Evolutionary conservation across 2,797 vertebrate species (phyloP).

Genomic region (Trichosurus vulpecula): DNA sequence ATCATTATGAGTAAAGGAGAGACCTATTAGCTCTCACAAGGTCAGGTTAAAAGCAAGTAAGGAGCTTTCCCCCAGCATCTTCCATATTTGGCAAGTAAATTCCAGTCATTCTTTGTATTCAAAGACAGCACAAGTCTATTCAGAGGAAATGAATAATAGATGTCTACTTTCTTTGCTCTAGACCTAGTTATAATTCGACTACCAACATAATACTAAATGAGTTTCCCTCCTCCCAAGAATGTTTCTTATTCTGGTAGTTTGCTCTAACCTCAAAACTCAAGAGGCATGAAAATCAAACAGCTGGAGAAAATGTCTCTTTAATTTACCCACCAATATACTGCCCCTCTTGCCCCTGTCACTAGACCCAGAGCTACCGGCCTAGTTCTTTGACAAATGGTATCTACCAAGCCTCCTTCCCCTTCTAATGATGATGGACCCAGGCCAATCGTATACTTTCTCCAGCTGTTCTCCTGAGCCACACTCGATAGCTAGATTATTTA

Average conservation of each 20-base stretch:
- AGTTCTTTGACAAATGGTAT: constrained; percentile 62
- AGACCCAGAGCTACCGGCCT: constrained; percentile 49
- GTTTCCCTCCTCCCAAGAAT: constrained; percentile 61
- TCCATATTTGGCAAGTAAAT: constrained; percentile 68
- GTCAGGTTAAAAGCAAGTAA: constrained; percentile 74
- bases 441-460: constrained; percentile 50
- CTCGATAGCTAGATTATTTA: constrained; percentile 69
- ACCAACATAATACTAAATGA: constrained; percentile 75
- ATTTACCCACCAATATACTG: constrained; percentile 69
- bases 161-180: constrained; percentile 79
- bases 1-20: constrained; percentile 62
- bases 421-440: constrained; percentile 50
- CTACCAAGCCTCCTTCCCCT: constrained; percentile 48
- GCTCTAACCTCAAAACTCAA: constrained; percentile 72
- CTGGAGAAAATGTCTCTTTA: constrained; percentile 71
- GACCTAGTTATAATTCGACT: constrained; percentile 77
- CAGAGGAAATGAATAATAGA: constrained; percentile 80
- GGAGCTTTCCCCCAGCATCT: constrained; percentile 59
- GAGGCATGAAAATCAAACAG: constrained; percentile 71
- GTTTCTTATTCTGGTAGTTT: constrained; percentile 67
- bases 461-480: constrained; percentile 38
- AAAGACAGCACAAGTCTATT: constrained; percentile 76
- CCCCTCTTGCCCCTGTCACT: constrained; percentile 52
- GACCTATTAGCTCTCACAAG: constrained; percentile 67
- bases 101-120: constrained; percentile 75